Percentiles rank a stretch among this genome's conserved stretches.
phyloP scores from a whole-genome alignment of 2,113 vertebrate species.

The Turdus rufiventris region DNA sequence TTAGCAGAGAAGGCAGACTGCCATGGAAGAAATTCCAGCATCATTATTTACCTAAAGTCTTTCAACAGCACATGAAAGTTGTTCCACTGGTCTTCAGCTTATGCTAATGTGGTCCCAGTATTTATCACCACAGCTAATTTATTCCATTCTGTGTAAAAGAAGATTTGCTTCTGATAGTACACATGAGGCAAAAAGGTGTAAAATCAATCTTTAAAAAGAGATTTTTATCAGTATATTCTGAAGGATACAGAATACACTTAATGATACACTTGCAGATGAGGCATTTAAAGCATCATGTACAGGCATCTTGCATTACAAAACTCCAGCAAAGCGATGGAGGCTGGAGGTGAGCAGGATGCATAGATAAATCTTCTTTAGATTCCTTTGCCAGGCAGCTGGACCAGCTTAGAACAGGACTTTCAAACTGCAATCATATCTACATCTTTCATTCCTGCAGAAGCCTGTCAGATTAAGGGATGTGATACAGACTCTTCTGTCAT shows the following conservation, averaged over 20 bases:
- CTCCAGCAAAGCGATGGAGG: background rate
- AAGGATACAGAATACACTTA: background rate
- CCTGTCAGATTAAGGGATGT: constrained; percentile 18
- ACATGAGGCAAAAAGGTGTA: background rate
- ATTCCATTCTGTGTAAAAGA: background rate
- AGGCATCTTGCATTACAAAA: background rate
- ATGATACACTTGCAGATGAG: background rate
- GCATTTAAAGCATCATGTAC: background rate
- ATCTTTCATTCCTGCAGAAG: constrained; percentile 25
- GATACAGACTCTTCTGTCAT: background rate
- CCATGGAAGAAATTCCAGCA: background rate
- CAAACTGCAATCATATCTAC: constrained; percentile 11
- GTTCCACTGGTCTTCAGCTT: background rate
- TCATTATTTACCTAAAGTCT: background rate
- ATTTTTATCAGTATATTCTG: background rate
- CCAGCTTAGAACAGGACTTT: background rate
- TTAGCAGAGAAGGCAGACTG: background rate
- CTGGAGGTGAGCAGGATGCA: background rate
- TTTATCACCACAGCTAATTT: background rate
- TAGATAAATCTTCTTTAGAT: background rate
- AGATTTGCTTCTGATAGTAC: background rate
- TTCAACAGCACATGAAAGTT: background rate
- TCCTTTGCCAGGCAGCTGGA: background rate
- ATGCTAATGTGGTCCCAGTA: background rate
- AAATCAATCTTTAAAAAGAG: background rate